Evolutionary conservation across 1,140 invertebrate genomes (phyloP).

Genomic region (Tribolium madens): DNA sequence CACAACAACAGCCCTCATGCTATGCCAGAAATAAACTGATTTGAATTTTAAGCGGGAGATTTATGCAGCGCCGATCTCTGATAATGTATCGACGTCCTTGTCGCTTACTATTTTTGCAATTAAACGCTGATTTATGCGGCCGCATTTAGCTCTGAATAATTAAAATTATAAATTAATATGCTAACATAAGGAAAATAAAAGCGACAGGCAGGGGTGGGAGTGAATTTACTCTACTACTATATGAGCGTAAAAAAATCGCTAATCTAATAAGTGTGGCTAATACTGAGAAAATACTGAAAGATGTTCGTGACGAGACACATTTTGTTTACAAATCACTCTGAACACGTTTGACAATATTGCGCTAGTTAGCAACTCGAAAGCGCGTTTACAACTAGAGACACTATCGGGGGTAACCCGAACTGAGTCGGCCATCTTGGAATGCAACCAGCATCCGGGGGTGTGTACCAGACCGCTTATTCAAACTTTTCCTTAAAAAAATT

Average conservation of each 20-base stretch:
- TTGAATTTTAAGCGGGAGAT: slow-evolving; percentile 37
- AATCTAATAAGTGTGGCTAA: not conserved
- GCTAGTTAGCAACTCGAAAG: slow-evolving; percentile 40
- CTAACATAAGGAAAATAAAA: not conserved
- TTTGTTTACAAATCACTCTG: slow-evolving; percentile 33
- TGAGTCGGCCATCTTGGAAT: slow-evolving; percentile 57
- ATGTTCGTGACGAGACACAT: slow-evolving; percentile 5
- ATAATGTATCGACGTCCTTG: slow-evolving; percentile 6
- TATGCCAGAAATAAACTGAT: slow-evolving; percentile 21
- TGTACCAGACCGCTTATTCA: not conserved
- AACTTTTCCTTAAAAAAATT: not conserved
- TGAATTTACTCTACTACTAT: not conserved
- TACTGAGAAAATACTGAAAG: not conserved
- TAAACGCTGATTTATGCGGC: slow-evolving; percentile 21
- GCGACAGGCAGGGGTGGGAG: not conserved
- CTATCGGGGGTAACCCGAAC: slow-evolving; percentile 55
- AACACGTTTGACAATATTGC: slow-evolving; percentile 39
- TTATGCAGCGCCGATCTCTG: slow-evolving; percentile 1
- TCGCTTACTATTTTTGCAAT: slow-evolving; percentile 7
- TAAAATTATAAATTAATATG: slow-evolving; percentile 32
- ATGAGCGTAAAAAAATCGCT: not conserved
- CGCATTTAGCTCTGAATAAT: slow-evolving; percentile 30
- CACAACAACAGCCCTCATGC: not conserved
- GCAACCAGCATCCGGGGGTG: slow-evolving; percentile 55
- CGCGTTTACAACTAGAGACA: slow-evolving; percentile 46